A percentile compares a stretch with the other conserved stretches of the same genome.
Evolutionary conservation across 2,113 vertebrate genomes (phyloP).

Genomic region (Hipposideros armiger): DNA sequence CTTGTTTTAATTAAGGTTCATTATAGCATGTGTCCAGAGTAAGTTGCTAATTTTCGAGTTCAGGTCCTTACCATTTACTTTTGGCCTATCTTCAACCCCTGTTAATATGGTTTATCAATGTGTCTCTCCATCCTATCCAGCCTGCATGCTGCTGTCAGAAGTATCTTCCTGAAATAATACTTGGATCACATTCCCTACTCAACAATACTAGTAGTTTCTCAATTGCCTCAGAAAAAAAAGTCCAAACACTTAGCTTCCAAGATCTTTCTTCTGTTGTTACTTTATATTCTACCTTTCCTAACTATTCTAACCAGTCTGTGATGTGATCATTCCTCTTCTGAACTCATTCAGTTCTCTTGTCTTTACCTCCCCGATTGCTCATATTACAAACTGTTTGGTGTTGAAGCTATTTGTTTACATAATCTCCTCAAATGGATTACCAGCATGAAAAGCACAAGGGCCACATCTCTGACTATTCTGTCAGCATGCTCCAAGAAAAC

Average conservation of each 20-base stretch:
- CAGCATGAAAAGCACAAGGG: neutral
- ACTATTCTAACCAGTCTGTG: neutral
- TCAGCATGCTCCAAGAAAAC: neutral
- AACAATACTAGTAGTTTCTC: slow-evolving; percentile 57
- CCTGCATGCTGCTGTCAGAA: slow-evolving; percentile 26
- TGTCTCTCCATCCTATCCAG: slow-evolving; percentile 17
- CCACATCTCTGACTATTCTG: neutral
- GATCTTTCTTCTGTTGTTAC: neutral
- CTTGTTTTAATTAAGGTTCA: slow-evolving; percentile 40
- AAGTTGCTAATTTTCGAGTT: slow-evolving; percentile 38
- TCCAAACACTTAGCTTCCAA: neutral
- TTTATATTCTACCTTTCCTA: slow-evolving; percentile 5
- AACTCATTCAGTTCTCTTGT: neutral
- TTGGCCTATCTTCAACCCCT: slow-evolving; percentile 36
- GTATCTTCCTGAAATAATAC: slow-evolving; percentile 64
- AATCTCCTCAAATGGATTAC: neutral
- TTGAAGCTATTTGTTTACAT: neutral
- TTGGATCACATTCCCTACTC: slow-evolving; percentile 60
- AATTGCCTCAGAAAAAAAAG: slow-evolving; percentile 43
- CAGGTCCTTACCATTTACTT: neutral
- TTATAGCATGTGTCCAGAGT: neutral
- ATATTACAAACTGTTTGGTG: neutral
- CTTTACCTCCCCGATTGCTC: neutral
- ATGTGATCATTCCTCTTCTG: neutral
- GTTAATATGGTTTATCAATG: slow-evolving; percentile 67